Base-by-base conservation (phyloP, 1,140 invertebrate species). In the Polypedilum pembai region DNA sequence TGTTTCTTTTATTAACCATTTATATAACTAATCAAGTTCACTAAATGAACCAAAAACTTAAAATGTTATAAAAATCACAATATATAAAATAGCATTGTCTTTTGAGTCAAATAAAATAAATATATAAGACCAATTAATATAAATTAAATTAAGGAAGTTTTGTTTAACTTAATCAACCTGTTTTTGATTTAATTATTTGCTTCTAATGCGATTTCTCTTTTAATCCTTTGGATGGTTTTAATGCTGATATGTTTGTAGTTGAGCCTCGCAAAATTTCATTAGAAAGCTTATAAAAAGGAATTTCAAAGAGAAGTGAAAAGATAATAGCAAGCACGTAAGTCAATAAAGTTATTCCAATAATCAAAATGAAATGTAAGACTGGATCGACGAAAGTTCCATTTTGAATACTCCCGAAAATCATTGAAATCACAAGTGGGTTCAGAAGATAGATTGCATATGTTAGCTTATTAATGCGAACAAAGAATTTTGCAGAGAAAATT, bases 211-310 rank as follows among this genome's bases (percentile, higher is more conserved):
- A 33, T 33, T 33, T 33, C 1, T 33, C 24, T 33, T 33, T 33
- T 33, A 33, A 33, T 33, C 24, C 24, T 33, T 33, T 33, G 1
- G 24, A 5, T 33, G 24, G n/a, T n/a, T n/a, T n/a, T n/a, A n/a
- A 33, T 33, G 24, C 24, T 33, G 24, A 33, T 33, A 5, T 33
- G 5, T 33, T 33, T 3, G 24, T 33, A 33, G 24, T 56, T 56
- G 45, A 10, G 12, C 8, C 45, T 56, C 45, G 20, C 20, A 69
- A 21, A 21, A 69, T 69, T 69, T 69, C 65, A 69, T 69, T 79
- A 1, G 81, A 82, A 73, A 80, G 76, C 74, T 81, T 82, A 75
- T 80, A 78, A 75, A 81, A 82, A 66, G 81, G 81, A 41, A 82
- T 20, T 76, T 82, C 81, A 73, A 81, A 82, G 12, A 79, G 77